A percentile compares a stretch with the other conserved stretches of the same genome.
Conservation (phyloP, 2,888 invertebrate species). For the Anaspis maculata region DNA sequence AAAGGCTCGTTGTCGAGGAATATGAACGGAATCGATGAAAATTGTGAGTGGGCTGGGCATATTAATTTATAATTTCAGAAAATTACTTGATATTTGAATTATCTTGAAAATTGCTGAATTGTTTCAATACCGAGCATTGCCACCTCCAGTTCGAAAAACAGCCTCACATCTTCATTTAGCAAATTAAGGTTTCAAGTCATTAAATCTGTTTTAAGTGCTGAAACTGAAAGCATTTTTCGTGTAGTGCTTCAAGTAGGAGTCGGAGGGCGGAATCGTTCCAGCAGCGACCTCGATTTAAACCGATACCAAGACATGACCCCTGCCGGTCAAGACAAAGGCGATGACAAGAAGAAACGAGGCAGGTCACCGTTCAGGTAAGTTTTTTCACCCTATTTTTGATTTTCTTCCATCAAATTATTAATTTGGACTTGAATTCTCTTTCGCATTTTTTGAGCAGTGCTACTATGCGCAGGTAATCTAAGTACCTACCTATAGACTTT, state of each 20-base stretch:
- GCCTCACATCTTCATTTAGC: too few relatives aligned
- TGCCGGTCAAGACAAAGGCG: slow-evolving; percentile 29
- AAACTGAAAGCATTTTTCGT: slow-evolving; percentile 16
- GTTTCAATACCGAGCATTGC: too few relatives aligned
- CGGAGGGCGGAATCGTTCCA: slow-evolving; percentile 57
- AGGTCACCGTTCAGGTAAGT: slow-evolving; percentile 83
- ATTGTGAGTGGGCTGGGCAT: slow-evolving; percentile 18
- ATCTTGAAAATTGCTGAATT: too few relatives aligned
- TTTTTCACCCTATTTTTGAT: slow-evolving; percentile 4
- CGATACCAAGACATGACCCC: slow-evolving; percentile 53
- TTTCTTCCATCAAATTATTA: slow-evolving; percentile 4
- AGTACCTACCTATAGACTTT: not conserved
- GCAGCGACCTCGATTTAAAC: slow-evolving; percentile 70
- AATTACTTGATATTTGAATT: not conserved
- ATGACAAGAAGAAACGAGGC: slow-evolving; percentile 71
- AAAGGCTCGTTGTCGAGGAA: slow-evolving; percentile 64
- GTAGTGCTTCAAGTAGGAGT: slow-evolving; percentile 20
- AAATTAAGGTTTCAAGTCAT: too few relatives aligned
- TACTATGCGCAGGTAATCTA: slow-evolving; percentile 10
- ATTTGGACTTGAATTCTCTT: too few relatives aligned
- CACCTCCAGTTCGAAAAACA: too few relatives aligned
- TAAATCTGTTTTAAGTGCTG: too few relatives aligned
- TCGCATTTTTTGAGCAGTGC: slow-evolving; percentile 12
- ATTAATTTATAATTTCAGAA: not conserved
- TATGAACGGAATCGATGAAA: slow-evolving; percentile 34